These are phyloP conservation scores for Catharus ustulatus DNA, from an alignment of 2,797 vertebrate species.

Conservation along the genomic window DNA sequence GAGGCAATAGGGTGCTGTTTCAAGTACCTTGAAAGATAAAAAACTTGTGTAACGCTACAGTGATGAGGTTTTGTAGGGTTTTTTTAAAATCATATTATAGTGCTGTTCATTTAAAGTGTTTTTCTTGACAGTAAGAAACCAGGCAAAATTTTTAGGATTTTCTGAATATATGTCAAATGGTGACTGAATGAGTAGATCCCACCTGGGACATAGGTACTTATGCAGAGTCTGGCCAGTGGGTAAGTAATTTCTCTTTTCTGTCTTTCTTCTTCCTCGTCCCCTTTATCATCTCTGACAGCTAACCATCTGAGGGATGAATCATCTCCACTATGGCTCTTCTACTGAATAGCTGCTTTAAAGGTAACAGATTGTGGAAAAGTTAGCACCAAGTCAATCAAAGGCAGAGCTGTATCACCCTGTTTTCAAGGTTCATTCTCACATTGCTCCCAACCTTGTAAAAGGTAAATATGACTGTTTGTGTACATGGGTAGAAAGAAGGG, in stretches of 20 bases:
- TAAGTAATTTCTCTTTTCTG: neutral
- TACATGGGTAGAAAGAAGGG: neutral
- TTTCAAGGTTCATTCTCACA: neutral
- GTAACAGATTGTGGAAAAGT: slow-evolving; percentile 8
- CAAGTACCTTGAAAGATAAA: neutral
- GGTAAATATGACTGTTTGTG: rapidly evolving
- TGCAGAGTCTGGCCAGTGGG: neutral
- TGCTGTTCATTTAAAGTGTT: neutral
- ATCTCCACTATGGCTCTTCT: slow-evolving; percentile 26
- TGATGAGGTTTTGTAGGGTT: neutral
- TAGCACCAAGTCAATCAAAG: slow-evolving; percentile 1
- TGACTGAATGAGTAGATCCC: neutral
- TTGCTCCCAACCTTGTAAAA: neutral
- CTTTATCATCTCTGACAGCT: neutral
- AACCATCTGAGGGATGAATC: slow-evolving; percentile 41
- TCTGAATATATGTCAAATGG: neutral
- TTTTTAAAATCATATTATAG: neutral
- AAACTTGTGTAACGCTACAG: neutral
- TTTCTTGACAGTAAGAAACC: neutral
- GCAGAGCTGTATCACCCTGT: neutral
- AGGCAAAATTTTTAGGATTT: neutral
- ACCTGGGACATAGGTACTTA: neutral
- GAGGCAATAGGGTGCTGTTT: too few species aligned
- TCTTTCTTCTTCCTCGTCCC: neutral
- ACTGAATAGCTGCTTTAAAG: neutral